Percentiles rank a stretch among this genome's conserved stretches.
Conservation (phyloP, 2,113 vertebrate genomes). For the Sardina pilchardus region DNA sequence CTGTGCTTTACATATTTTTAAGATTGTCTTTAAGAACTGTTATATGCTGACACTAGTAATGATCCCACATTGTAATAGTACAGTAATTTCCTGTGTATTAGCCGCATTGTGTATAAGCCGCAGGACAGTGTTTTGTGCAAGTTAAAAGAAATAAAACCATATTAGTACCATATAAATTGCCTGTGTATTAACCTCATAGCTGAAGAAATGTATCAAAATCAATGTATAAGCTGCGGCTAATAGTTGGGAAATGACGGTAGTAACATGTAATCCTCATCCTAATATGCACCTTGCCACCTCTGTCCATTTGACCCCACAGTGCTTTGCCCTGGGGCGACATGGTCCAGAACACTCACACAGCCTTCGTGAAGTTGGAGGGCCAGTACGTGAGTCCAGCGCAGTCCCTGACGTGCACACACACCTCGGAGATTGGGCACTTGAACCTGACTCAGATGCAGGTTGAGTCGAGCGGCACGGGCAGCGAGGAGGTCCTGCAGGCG, state of each 20-base stretch:
- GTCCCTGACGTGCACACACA: background rate
- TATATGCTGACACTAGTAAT: background rate
- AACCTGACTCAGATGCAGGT: conserved; percentile 44
- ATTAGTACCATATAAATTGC: no score
- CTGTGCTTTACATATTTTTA: background rate
- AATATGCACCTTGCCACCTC: background rate
- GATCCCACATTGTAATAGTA: background rate
- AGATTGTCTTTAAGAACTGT: no score
- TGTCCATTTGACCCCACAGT: background rate
- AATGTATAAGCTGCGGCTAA: no score
- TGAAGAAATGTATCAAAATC: no score
- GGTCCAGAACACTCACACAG: background rate
- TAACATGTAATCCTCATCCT: background rate
- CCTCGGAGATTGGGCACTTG: conserved; percentile 56
- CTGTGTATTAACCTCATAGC: no score
- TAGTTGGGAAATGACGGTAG: no score
- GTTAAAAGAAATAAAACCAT: no score
- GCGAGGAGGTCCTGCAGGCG: background rate
- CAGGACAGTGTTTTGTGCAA: no score
- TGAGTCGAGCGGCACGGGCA: background rate
- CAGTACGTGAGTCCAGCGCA: background rate
- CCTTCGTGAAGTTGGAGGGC: background rate
- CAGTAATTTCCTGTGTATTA: no score
- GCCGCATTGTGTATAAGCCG: no score
- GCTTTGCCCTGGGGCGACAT: background rate